phyloP scores from a whole-genome alignment of 2,113 vertebrate genomes.

The Cisticola juncidis region DNA sequence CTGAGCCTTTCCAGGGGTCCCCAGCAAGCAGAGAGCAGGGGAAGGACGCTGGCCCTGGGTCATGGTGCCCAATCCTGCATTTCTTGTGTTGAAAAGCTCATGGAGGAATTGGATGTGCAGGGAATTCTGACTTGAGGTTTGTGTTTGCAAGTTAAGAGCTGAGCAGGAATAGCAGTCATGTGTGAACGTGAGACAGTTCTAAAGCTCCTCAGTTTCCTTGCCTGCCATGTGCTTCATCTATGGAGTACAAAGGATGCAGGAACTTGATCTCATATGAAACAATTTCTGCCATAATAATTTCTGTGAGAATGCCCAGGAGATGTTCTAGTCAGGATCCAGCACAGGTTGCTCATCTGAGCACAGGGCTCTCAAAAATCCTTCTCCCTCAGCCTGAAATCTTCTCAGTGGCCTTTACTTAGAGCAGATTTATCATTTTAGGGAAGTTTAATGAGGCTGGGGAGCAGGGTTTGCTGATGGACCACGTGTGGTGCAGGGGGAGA shows the following conservation, averaged over 20 bases:
- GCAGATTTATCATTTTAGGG: not conserved
- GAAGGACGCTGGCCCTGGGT: not conserved
- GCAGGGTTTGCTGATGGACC: not conserved
- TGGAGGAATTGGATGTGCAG: not conserved
- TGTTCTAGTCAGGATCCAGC: not conserved
- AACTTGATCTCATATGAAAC: conserved; percentile 4
- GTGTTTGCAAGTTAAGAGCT: not conserved
- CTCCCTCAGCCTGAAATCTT: not conserved
- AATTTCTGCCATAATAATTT: conserved; percentile 1
- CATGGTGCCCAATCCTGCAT: not conserved
- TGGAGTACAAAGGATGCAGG: not conserved
- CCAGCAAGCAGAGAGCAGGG: not conserved
- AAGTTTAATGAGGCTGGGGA: not conserved
- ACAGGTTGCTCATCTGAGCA: not conserved
- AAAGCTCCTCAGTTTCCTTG: not conserved
- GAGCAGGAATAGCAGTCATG: not conserved
- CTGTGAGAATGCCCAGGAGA: not conserved
- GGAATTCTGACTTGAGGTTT: not conserved
- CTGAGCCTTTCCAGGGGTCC: not conserved
- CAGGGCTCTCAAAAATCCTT: not conserved
- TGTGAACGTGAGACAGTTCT: not conserved
- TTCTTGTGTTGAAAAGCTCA: not conserved
- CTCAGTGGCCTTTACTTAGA: not conserved
- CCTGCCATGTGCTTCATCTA: not conserved
- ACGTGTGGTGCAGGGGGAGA: accelerated